A percentile compares a stretch with the other conserved stretches of the same genome.
phyloP scores from a whole-genome alignment of 2,797 vertebrate genomes.

The Hyperoplus immaculatus region DNA sequence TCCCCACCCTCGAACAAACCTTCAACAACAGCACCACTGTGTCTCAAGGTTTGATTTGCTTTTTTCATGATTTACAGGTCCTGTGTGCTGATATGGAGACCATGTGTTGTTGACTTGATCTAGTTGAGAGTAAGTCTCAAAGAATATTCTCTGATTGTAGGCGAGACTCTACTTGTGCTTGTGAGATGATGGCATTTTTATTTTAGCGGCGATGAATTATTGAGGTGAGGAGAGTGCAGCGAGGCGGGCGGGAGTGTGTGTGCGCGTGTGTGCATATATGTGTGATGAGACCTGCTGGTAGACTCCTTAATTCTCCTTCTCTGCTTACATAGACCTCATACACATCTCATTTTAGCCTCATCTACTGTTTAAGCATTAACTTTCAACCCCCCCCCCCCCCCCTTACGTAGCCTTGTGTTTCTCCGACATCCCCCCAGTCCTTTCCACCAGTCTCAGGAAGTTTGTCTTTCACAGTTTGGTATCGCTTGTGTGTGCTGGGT shows the following conservation, averaged over 20 bases:
- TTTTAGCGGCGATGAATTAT: constrained; percentile 86
- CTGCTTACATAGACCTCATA: constrained; percentile 40
- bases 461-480: constrained; percentile 31
- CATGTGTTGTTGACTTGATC: constrained; percentile 24
- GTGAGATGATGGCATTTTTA: constrained; percentile 83
- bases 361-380: constrained; percentile 39
- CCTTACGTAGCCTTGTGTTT: not conserved
- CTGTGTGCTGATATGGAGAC: constrained; percentile 13
- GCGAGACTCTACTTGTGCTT: constrained; percentile 63
- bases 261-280: constrained; percentile 57
- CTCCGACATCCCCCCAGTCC: not conserved
- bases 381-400: constrained; percentile 16
- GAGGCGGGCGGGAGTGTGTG: constrained; percentile 62
- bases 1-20: no score
- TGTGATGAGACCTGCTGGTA: constrained; percentile 72
- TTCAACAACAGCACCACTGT: not conserved
- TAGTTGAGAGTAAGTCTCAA: not conserved
- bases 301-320: constrained; percentile 55
- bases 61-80: not conserved
- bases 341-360: constrained; percentile 53
- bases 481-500: constrained; percentile 24
- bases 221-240: constrained; percentile 83
- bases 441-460: not conserved
- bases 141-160: constrained; percentile 67
- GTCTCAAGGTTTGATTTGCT: constrained; percentile 1